Conservation (phyloP, 35 echinoderm and acorn worm genomes). For the Diadema setosum region DNA sequence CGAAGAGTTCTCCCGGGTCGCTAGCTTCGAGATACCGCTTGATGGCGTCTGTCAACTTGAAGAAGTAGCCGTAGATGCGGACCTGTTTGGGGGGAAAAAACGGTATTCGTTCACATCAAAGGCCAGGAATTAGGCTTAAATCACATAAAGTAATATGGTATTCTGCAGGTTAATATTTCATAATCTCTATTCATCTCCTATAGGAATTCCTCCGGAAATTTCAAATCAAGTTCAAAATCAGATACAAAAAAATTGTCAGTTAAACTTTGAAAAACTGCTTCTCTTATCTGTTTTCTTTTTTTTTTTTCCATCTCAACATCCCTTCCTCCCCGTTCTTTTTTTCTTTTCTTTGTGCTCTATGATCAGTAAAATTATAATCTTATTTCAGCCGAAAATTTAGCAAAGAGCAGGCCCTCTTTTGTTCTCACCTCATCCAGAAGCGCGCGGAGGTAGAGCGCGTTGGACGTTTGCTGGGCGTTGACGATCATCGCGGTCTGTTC, state of each 20-base stretch:
- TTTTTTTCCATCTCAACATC: too few relatives aligned
- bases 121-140: background rate
- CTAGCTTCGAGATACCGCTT: slow-evolving; percentile 50
- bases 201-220: too few relatives aligned
- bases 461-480: slow-evolving; percentile 68
- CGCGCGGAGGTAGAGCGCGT: slow-evolving; percentile 71
- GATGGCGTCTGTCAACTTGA: slow-evolving; percentile 57
- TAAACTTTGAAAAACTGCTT: too few relatives aligned
- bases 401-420: too few relatives aligned
- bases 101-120: background rate
- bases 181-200: too few relatives aligned
- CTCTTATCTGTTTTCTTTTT: too few relatives aligned
- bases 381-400: too few relatives aligned
- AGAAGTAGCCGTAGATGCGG: slow-evolving; percentile 74
- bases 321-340: too few relatives aligned
- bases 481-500: slow-evolving; percentile 70
- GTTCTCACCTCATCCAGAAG: slow-evolving; percentile 81
- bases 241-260: too few relatives aligned
- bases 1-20: slow-evolving; percentile 74
- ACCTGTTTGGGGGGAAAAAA: background rate
- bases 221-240: too few relatives aligned
- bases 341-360: background rate
- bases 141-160: too few relatives aligned
- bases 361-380: background rate
- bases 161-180: too few relatives aligned